A percentile compares a stretch with the other conserved stretches of the same genome.
phyloP scores from a whole-genome alignment of 2,113 vertebrate species.

The Pimephales promelas region DNA sequence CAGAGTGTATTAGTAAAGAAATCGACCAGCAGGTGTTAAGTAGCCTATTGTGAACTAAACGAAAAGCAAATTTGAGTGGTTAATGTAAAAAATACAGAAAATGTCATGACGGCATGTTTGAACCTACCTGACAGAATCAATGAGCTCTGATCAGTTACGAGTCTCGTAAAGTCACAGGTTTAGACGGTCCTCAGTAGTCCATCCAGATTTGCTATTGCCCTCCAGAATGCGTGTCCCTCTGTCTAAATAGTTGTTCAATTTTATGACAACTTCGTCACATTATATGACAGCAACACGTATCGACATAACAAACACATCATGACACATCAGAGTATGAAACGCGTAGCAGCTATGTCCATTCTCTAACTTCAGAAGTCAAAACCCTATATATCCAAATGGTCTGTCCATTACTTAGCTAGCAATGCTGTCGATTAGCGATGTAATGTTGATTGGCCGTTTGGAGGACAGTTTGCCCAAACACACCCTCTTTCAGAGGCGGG shows the following conservation, averaged over 20 bases:
- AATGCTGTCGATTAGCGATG: slow-evolving; percentile 5
- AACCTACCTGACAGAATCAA: slow-evolving; percentile 22
- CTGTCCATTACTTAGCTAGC: background rate
- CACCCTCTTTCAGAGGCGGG: slow-evolving; percentile 40
- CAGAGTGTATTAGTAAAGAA: background rate
- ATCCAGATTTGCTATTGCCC: background rate
- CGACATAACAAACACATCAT: slow-evolving; percentile 22
- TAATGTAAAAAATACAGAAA: background rate
- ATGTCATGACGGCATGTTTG: background rate
- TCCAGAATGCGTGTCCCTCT: background rate
- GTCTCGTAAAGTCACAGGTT: background rate
- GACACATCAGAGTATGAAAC: background rate
- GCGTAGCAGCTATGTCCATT: background rate
- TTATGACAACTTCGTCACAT: slow-evolving; percentile 40
- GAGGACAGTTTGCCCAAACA: background rate
- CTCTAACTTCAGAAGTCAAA: background rate
- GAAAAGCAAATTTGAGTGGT: background rate
- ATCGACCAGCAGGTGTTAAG: background rate
- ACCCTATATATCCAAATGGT: background rate
- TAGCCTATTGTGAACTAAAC: background rate
- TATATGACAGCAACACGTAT: slow-evolving; percentile 30
- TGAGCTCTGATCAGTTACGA: background rate
- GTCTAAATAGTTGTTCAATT: slow-evolving; percentile 10
- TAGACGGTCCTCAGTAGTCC: background rate
- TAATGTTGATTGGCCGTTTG: slow-evolving; percentile 29